phyloP scores from a whole-genome alignment of 2,113 vertebrate genomes.

The Chrysemys picta region DNA sequence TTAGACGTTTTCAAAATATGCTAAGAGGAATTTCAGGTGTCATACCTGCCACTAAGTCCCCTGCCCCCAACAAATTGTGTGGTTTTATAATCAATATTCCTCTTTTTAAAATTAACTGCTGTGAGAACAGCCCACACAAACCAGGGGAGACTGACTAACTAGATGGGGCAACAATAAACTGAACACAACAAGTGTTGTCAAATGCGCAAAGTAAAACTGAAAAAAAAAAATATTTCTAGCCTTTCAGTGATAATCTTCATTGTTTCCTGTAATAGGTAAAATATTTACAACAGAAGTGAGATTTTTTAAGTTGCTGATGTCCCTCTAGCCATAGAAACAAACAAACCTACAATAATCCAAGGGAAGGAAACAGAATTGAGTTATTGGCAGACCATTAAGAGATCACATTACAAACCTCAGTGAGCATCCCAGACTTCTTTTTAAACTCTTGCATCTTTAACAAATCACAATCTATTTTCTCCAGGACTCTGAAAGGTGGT shows the following conservation, averaged over 20 bases:
- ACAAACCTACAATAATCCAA: not conserved
- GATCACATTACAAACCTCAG: not conserved
- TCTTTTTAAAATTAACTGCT: not conserved
- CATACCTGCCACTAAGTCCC: not conserved
- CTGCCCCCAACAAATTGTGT: too few relatives aligned
- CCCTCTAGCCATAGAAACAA: not conserved
- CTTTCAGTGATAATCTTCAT: not conserved
- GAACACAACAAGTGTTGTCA: not conserved
- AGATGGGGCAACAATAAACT: not conserved
- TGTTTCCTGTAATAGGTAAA: not conserved
- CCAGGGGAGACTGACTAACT: not conserved
- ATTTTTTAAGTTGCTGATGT: not conserved
- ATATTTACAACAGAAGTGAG: not conserved
- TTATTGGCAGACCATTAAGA: not conserved
- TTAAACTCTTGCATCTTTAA: not conserved
- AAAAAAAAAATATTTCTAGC: not conserved
- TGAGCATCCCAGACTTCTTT: not conserved
- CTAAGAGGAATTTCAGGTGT: not conserved
- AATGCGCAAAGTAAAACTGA: not conserved
- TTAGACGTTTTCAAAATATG: not conserved
- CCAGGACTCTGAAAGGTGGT: not conserved
- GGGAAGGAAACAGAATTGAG: not conserved
- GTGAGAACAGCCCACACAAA: not conserved
- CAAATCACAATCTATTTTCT: not conserved
- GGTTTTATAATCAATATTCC: not conserved